Conservation (phyloP, 2,113 vertebrate genomes). For the Corythaeola cristata region DNA sequence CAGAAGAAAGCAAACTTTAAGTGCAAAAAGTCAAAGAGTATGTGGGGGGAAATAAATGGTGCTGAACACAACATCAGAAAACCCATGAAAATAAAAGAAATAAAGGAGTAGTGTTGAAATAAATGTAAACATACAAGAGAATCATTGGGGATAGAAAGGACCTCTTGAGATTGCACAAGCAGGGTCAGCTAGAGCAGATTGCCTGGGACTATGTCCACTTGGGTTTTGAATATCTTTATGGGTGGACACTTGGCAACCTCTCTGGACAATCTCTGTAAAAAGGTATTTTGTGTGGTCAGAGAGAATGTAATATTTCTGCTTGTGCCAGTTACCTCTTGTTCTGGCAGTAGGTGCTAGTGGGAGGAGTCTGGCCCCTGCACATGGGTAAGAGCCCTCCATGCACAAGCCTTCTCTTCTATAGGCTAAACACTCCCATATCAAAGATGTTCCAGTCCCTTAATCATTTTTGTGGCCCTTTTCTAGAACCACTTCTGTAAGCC, state of each 20-base stretch:
- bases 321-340: neutral
- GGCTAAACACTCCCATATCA: neutral
- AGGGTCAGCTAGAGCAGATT: neutral
- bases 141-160: neutral
- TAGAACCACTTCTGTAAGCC: neutral
- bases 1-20: neutral
- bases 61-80: neutral
- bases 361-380: neutral
- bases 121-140: neutral
- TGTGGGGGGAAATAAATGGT: fast-evolving
- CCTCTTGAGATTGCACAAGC: neutral
- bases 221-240: neutral
- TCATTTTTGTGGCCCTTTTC: neutral
- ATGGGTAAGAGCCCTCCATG: neutral
- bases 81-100: neutral
- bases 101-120: neutral
- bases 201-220: neutral
- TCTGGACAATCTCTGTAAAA: neutral
- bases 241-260: neutral
- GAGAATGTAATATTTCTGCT: neutral
- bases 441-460: neutral
- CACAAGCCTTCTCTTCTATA: neutral
- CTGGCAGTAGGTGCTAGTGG: neutral
- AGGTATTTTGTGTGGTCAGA: neutral
- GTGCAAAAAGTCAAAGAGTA: neutral